phyloP scores from a whole-genome alignment of 1,140 invertebrate species.

The Yoshiicerus persimilis region DNA sequence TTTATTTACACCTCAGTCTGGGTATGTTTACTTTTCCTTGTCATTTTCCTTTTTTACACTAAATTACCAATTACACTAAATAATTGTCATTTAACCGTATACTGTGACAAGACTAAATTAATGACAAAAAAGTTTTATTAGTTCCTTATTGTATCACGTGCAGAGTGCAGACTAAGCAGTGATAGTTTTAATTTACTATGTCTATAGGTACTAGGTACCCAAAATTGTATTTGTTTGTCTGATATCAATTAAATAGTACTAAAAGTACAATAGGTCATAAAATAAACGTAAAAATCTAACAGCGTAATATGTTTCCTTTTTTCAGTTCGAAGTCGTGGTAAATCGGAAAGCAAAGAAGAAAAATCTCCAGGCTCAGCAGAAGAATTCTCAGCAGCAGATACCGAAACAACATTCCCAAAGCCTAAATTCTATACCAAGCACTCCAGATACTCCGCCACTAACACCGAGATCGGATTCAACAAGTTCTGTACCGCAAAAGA shows the following conservation, averaged over 20 bases:
- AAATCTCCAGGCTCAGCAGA: not conserved
- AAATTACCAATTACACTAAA: not conserved
- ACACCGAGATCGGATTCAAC: not conserved
- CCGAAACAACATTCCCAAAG: not conserved
- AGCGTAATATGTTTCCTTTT: not conserved
- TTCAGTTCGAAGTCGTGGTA: not conserved
- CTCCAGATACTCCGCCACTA: not conserved
- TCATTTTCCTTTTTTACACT: not conserved
- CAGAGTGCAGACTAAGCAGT: too few species aligned
- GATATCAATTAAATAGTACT: too few species aligned
- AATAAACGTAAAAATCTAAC: too few species aligned
- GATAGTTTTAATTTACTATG: too few species aligned
- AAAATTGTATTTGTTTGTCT: too few species aligned
- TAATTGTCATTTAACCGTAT: too few species aligned
- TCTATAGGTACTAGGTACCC: too few species aligned
- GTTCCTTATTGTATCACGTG: too few species aligned
- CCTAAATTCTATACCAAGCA: not conserved
- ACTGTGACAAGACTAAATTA: too few species aligned
- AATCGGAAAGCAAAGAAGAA: not conserved
- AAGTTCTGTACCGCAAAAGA: not conserved
- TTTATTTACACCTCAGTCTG: not conserved
- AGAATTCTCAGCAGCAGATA: not conserved
- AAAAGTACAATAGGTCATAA: too few species aligned
- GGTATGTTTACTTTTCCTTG: not conserved
- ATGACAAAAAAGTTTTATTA: too few species aligned